Evolutionary conservation across 1,140 invertebrate genomes (phyloP).

Genomic region (Drosophila sp.): DNA sequence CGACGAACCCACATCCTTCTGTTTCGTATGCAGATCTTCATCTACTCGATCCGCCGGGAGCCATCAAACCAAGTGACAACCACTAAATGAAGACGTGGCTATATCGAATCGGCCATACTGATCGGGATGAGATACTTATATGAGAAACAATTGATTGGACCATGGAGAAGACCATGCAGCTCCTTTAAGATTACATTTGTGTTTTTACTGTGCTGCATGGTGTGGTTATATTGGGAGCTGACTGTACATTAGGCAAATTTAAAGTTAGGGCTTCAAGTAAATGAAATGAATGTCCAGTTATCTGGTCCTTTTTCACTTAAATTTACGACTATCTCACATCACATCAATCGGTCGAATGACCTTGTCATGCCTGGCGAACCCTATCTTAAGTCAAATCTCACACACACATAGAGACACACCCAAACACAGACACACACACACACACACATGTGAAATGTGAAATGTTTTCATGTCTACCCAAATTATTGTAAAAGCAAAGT

Average conservation of each 20-base stretch:
- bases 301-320: conserved; percentile 7
- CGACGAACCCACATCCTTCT: too few species aligned
- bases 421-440: conserved; percentile 15
- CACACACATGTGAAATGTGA: conserved; percentile 23
- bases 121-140: too few species aligned
- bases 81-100: too few species aligned
- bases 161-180: too few species aligned
- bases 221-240: background rate
- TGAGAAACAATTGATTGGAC: too few species aligned
- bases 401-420: conserved; percentile 1
- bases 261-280: background rate
- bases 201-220: too few species aligned
- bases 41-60: too few species aligned
- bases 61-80: too few species aligned
- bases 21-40: too few species aligned
- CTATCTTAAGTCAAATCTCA: conserved; percentile 13
- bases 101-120: too few species aligned
- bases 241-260: background rate
- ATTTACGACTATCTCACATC: conserved; percentile 5
- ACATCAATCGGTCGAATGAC: conserved; percentile 15
- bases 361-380: conserved; percentile 14
- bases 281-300: background rate
- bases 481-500: conserved; percentile 45
- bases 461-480: conserved; percentile 48
- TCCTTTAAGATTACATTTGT: too few species aligned